Percentiles rank a stretch among this genome's conserved stretches.
These are phyloP conservation scores for Branchipolynoe longqiensis DNA, from an alignment of 2,888 invertebrate species.

Conservation along the genomic window DNA sequence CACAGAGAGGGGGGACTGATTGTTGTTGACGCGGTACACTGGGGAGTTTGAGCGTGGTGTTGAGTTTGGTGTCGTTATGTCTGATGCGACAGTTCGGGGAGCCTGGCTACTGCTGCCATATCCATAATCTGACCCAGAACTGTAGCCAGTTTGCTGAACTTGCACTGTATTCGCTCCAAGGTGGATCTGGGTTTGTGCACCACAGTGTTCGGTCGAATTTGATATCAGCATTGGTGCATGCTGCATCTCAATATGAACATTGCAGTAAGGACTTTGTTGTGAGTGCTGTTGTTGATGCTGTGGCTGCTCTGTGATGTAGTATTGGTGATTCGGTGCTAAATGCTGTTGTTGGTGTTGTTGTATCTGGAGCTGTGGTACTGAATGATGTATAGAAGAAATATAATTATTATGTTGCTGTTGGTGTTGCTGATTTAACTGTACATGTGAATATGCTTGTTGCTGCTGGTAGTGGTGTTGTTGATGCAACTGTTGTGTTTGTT, in stretches of 20 bases:
- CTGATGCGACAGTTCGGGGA: constrained; percentile 58
- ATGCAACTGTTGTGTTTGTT: constrained; percentile 19
- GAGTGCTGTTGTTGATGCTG: constrained; percentile 62
- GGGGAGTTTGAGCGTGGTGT: constrained; percentile 80
- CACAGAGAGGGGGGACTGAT: constrained; percentile 81
- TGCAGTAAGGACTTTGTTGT: constrained; percentile 52
- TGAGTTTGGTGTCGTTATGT: constrained; percentile 71
- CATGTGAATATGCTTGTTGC: background rate
- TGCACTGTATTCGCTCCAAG: constrained; percentile 17
- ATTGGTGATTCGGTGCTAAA: background rate
- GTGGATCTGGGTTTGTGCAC: constrained; percentile 2
- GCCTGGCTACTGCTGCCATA: constrained; percentile 31
- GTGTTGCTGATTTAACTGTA: constrained; percentile 81
- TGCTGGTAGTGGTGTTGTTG: constrained; percentile 50
- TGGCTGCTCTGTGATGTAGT: constrained; percentile 57
- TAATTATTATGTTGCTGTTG: constrained; percentile 76
- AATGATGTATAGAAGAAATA: constrained; percentile 78
- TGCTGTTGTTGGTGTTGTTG: constrained; percentile 41
- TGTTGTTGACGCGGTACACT: constrained; percentile 77
- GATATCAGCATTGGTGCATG: constrained; percentile 58
- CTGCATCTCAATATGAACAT: constrained; percentile 61
- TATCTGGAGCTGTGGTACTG: constrained; percentile 24
- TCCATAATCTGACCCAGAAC: constrained; percentile 8
- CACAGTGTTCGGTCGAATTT: background rate
- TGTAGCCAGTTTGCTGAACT: constrained; percentile 27